A percentile compares a stretch with the other conserved stretches of the same genome.
Evolutionary conservation across 2,113 vertebrate genomes (phyloP).

Genomic region (Corvus hawaiiensis): DNA sequence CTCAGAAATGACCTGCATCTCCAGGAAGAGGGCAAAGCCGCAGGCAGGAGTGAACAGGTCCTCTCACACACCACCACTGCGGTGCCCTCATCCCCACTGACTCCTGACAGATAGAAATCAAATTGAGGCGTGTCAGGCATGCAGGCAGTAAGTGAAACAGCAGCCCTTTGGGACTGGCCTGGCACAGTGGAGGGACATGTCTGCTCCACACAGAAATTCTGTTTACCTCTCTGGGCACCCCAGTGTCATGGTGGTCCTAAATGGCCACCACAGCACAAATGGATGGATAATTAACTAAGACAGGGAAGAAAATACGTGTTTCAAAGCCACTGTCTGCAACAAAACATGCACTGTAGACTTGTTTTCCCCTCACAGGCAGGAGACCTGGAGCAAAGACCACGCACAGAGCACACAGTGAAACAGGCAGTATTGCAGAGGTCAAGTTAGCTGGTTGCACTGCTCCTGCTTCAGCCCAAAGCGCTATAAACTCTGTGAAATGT

Average conservation of each 20-base stretch:
- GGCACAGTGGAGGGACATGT: neutral
- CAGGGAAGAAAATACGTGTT: neutral
- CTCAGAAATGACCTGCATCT: neutral
- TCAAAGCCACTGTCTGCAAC: neutral
- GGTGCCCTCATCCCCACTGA: neutral
- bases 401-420: neutral
- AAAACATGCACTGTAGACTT: neutral
- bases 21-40: neutral
- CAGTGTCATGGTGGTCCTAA: neutral
- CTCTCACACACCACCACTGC: neutral
- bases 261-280: neutral
- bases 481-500: neutral
- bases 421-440: neutral
- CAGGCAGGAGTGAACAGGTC: neutral
- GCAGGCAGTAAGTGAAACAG: neutral
- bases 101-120: neutral
- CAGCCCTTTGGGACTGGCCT: neutral
- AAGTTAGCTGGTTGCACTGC: neutral
- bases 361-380: neutral
- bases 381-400: neutral
- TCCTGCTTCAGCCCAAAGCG: neutral
- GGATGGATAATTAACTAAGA: neutral
- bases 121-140: neutral
- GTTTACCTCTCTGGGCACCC: neutral
- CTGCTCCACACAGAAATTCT: neutral